Percentiles rank a stretch among this genome's conserved stretches.
These are phyloP conservation scores for Pitangus sulphuratus DNA, from an alignment of 2,797 vertebrate genomes.

Conservation along the genomic window DNA sequence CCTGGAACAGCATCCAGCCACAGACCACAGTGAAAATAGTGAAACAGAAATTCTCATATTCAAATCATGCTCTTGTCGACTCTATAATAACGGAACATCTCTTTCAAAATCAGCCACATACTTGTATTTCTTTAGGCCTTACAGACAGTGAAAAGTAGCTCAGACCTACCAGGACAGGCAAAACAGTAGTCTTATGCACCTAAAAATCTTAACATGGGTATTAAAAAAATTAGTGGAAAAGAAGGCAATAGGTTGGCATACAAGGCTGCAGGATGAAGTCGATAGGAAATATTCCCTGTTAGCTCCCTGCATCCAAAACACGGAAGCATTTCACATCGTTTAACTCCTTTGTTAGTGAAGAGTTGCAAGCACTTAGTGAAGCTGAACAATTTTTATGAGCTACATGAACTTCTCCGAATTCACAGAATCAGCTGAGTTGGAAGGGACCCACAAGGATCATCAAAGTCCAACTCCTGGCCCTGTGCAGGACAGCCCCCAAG, in stretches of 20 bases:
- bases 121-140: background rate
- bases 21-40: background rate
- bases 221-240: too few species aligned
- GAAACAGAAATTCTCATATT: background rate
- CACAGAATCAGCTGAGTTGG: too few species aligned
- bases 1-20: background rate
- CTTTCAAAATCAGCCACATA: background rate
- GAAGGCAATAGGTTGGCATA: too few species aligned
- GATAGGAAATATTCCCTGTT: background rate
- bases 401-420: background rate
- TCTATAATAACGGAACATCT: background rate
- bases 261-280: background rate
- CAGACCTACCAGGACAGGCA: background rate
- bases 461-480: too few species aligned
- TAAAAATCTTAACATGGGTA: too few species aligned
- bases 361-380: background rate
- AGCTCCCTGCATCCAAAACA: too few species aligned
- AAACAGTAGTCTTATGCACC: too few species aligned
- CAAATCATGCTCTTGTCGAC: background rate
- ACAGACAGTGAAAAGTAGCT: background rate
- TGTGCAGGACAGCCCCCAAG: too few species aligned
- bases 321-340: background rate
- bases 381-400: background rate
- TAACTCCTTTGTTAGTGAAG: background rate
- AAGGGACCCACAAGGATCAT: too few species aligned